These are phyloP conservation scores for Sardinella longiceps DNA, from an alignment of 2,797 vertebrate genomes.

Conservation along the genomic window DNA sequence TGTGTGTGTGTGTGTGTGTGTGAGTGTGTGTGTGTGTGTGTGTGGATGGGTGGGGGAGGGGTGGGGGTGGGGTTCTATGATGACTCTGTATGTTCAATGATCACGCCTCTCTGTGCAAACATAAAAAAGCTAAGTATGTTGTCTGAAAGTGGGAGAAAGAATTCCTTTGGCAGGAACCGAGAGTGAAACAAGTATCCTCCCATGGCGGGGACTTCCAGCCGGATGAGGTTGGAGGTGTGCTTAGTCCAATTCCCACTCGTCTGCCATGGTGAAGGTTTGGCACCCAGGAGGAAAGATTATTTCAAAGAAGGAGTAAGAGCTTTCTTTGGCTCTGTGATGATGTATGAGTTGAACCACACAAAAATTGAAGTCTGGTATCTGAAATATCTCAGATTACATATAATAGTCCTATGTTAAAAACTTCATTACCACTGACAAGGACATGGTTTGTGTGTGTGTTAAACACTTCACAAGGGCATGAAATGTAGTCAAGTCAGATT, in stretches of 20 bases:
- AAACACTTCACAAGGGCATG: not conserved
- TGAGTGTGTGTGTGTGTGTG: conserved; percentile 8
- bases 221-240: not conserved
- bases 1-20: conserved; percentile 38
- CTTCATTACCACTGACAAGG: not conserved
- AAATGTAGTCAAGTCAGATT: not conserved
- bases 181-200: not conserved
- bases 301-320: not conserved
- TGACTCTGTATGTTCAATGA: not conserved
- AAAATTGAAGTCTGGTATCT: no score
- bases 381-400: not conserved
- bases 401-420: not conserved
- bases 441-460: not conserved
- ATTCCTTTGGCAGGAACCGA: not conserved
- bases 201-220: not conserved
- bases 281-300: not conserved
- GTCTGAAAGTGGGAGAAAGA: not conserved
- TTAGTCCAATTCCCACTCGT: not conserved
- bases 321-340: not conserved
- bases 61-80: no score
- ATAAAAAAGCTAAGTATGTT: not conserved
- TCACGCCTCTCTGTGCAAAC: not conserved
- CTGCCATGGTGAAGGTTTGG: not conserved
- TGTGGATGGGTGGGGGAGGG: no score
- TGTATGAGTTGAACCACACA: not conserved